Evolutionary conservation across 2,113 vertebrate genomes (phyloP), one percentile per base, ranked within the genome.

Genomic region (Mesembrinibis cayennensis): DNA sequence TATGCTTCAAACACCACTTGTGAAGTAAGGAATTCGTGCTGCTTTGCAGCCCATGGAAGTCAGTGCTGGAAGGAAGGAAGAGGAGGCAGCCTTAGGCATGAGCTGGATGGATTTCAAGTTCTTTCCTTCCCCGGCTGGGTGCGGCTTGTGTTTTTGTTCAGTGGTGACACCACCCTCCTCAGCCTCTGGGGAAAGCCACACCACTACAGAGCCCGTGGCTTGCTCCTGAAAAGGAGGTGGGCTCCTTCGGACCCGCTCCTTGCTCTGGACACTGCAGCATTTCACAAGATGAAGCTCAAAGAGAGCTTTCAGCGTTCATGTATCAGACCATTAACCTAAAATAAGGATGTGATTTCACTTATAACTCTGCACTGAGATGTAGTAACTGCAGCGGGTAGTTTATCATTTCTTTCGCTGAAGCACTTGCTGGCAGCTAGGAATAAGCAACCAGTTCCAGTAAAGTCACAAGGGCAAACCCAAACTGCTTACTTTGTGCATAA

Each of bases 391-490:
- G 17, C 9, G 27, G 22, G 40, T 58, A 73, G 58, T 58, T 90
- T 36, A 16, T 34, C 2, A 23, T 56, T 58, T 42, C 50, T 66
- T 62, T n/a, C 3, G 2, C 90, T 74, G 76, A 89, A 95, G 58
- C 40, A 27, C 42, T 93, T 61, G 59, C 85, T 88, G 71, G 76
- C 69, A 84, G 72, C 38, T 11, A 67, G 42, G 67, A 92, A 86
- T 77, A 82, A 95, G 66, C 65, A 89, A 34, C 89, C 74, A 83
- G 83, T 91, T 92, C 86, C 89, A 91, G 84, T 85, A 27, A 85
- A 91, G 73, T 79, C 90, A 84, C 79, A 80, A 87, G 66, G 74
- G 72, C 82, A 93, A 90, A 90, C 49, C 19, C 90, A 80, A 52
- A 73, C 52, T 72, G 70, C 90, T 96, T 93, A 23, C 53, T 82